Percentiles rank a stretch among this genome's conserved stretches.
phyloP scores from a whole-genome alignment of 30 jellyfish, hydroid and myxozoan species.

The Turritopsis rubra region DNA sequence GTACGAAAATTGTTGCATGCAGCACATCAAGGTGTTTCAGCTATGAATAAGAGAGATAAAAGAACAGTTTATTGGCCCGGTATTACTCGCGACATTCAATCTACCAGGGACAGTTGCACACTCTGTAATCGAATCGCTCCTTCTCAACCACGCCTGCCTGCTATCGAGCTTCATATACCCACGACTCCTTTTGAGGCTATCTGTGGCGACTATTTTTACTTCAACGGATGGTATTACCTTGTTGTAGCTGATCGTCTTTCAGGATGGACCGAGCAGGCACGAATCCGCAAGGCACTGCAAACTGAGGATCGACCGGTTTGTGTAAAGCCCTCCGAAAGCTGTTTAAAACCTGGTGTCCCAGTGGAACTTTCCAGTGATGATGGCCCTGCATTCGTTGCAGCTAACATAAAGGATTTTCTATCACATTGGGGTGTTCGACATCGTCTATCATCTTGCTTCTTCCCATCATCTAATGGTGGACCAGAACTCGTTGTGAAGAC shows the following conservation, averaged over 20 bases:
- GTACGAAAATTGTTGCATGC: background rate
- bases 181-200: too few relatives aligned
- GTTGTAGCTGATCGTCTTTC: background rate
- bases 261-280: background rate
- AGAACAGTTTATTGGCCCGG: background rate
- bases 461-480: too few relatives aligned
- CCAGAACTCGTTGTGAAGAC: too few relatives aligned
- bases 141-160: background rate
- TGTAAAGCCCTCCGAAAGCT: background rate
- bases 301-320: background rate
- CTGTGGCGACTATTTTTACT: too few relatives aligned
- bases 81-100: background rate
- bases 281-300: slow-evolving; percentile 1
- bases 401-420: too few relatives aligned
- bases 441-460: too few relatives aligned
- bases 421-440: too few relatives aligned
- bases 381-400: too few relatives aligned
- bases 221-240: too few relatives aligned
- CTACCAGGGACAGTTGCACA: background rate
- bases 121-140: background rate
- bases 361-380: background rate
- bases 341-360: background rate
- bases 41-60: background rate
- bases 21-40: background rate
- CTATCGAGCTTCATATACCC: too few relatives aligned